These are phyloP conservation scores for Coracias cyanogaster DNA, from an alignment of 2,797 vertebrate genomes.

Conservation along the genomic window DNA sequence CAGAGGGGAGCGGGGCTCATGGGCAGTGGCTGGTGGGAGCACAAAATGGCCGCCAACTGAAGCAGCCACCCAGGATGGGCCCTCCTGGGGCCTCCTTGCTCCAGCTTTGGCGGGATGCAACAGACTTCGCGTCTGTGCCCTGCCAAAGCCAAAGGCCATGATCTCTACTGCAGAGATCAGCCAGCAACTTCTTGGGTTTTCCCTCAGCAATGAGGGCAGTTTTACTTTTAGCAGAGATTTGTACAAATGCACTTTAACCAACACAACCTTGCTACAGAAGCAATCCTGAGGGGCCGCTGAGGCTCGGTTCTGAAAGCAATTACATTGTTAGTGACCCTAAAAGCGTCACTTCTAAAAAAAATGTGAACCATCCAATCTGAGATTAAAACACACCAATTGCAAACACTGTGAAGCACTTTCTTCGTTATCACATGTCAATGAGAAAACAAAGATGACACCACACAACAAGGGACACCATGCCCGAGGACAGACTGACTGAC, in stretches of 20 bases:
- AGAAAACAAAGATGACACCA: background rate
- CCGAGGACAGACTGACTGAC: accelerated
- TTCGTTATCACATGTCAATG: accelerated
- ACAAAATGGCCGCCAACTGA: accelerated
- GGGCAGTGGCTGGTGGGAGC: background rate
- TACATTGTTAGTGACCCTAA: background rate
- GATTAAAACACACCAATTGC: background rate
- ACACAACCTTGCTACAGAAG: background rate
- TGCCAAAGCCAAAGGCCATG: background rate
- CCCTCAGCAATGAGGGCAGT: accelerated
- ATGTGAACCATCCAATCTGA: background rate
- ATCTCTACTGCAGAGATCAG: background rate
- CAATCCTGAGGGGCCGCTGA: background rate
- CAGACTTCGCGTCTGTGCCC: background rate
- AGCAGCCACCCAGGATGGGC: accelerated
- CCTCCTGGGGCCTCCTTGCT: background rate
- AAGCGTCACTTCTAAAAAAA: background rate
- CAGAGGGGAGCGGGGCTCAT: background rate
- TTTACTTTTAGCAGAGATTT: background rate
- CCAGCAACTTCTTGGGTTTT: background rate
- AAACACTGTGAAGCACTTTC: background rate
- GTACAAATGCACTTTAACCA: background rate
- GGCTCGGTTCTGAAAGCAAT: background rate
- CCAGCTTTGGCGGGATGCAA: background rate
- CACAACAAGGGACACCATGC: background rate